These are phyloP conservation scores for Hippasteria phrygiana DNA, from an alignment of 53 echinoderm and acorn worm species.

Conservation along the genomic window DNA sequence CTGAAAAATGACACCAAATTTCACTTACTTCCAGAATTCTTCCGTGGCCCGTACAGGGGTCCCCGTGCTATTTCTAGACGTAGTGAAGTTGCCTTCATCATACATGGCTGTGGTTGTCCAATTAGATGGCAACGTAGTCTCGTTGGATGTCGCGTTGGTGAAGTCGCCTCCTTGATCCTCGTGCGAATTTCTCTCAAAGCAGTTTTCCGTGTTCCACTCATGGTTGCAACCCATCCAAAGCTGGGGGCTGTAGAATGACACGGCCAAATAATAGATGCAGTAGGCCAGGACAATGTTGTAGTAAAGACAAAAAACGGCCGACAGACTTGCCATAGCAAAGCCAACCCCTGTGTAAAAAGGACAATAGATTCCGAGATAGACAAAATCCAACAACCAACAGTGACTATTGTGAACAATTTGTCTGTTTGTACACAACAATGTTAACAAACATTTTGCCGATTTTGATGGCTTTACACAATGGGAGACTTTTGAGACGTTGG, in stretches of 20 bases:
- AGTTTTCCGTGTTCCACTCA: slow-evolving; percentile 79
- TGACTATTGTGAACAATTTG: too few relatives aligned
- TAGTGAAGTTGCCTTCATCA: slow-evolving; percentile 2
- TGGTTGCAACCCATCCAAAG: slow-evolving; percentile 81
- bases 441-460: too few relatives aligned
- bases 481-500: too few relatives aligned
- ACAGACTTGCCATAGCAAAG: slow-evolving; percentile 78
- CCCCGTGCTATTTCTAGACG: neutral
- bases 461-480: too few relatives aligned
- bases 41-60: slow-evolving; percentile 75
- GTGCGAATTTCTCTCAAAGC: slow-evolving; percentile 56
- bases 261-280: slow-evolving; percentile 79
- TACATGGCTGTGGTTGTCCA: neutral
- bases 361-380: too few relatives aligned
- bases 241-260: slow-evolving; percentile 66
- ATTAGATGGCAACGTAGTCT: neutral
- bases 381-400: too few relatives aligned
- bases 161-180: neutral
- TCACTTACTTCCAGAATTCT: slow-evolving; percentile 86
- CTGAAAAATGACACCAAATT: neutral
- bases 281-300: slow-evolving; percentile 84
- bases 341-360: slow-evolving; percentile 70
- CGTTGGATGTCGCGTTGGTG: neutral
- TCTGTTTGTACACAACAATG: too few relatives aligned
- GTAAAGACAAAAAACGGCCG: slow-evolving; percentile 79